Evolutionary conservation across 1,140 invertebrate genomes (phyloP).

Genomic region (Araneus ventricosus): DNA sequence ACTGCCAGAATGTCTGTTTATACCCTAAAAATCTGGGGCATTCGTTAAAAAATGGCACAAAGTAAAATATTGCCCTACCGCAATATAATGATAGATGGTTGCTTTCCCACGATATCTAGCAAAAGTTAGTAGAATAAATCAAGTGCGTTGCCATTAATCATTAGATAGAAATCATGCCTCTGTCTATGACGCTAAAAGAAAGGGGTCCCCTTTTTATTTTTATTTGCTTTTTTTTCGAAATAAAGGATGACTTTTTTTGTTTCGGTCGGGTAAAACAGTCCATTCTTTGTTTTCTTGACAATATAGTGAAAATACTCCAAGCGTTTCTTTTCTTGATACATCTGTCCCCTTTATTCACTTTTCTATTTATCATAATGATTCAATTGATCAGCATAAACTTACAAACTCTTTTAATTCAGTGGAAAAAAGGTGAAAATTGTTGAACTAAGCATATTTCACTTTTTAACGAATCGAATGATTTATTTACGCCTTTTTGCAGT

Average conservation of each 20-base stretch:
- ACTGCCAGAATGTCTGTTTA: conserved; percentile 18
- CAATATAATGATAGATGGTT: conserved; percentile 61
- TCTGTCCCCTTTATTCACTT: background rate
- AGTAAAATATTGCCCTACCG: conserved; percentile 63
- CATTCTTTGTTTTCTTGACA: conserved; percentile 43
- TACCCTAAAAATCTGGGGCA: conserved; percentile 32
- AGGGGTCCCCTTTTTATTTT: conserved; percentile 33
- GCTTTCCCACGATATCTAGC: conserved; percentile 47
- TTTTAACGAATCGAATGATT: background rate
- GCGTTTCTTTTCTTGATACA: background rate
- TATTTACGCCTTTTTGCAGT: no score
- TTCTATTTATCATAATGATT: background rate
- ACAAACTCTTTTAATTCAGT: background rate
- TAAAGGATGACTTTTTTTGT: conserved; percentile 2
- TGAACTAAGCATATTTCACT: background rate
- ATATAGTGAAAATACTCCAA: background rate
- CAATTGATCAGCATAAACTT: background rate
- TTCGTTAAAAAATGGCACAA: conserved; percentile 47
- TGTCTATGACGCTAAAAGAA: conserved; percentile 66
- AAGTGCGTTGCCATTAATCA: conserved; percentile 61
- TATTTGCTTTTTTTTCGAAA: background rate
- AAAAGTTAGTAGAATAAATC: conserved; percentile 60
- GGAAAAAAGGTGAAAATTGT: background rate
- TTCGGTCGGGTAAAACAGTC: background rate
- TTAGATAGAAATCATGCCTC: conserved; percentile 67